phyloP scores from a whole-genome alignment of 2,113 vertebrate genomes.

The Gambusia affinis region DNA sequence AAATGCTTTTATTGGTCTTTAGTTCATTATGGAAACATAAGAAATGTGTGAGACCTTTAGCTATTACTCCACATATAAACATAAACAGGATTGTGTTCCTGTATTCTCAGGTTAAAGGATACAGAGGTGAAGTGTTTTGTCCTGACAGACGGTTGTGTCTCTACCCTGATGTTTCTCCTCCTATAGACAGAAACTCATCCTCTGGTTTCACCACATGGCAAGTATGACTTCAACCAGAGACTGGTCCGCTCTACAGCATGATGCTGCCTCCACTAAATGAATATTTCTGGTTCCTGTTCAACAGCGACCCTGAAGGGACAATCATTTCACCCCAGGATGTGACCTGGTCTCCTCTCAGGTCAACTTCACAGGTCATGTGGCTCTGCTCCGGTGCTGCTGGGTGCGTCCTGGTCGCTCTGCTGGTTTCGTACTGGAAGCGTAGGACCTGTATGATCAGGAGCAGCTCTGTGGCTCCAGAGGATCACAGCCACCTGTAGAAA shows the following conservation, averaged over 20 bases:
- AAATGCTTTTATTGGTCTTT: background rate
- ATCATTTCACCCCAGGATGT: background rate
- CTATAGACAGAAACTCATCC: slow-evolving; percentile 13
- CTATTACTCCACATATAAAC: background rate
- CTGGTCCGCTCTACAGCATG: rapidly evolving
- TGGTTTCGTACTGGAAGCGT: slow-evolving; percentile 41
- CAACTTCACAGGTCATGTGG: background rate
- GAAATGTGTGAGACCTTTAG: background rate
- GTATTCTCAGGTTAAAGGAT: slow-evolving; percentile 76
- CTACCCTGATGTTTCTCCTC: slow-evolving; percentile 40
- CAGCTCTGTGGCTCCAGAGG: slow-evolving; percentile 25
- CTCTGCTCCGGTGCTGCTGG: slow-evolving; percentile 39
- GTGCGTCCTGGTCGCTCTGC: slow-evolving; percentile 44
- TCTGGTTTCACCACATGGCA: slow-evolving; percentile 48
- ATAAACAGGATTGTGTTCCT: background rate
- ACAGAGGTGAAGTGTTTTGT: slow-evolving; percentile 78
- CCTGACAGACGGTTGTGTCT: slow-evolving; percentile 78
- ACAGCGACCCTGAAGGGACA: slow-evolving; percentile 29
- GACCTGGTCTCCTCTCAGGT: slow-evolving; percentile 6
- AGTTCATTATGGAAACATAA: background rate
- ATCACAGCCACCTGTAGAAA: slow-evolving; percentile 17
- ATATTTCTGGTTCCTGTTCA: background rate
- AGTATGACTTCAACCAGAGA: slow-evolving; percentile 3
- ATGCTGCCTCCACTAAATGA: background rate
- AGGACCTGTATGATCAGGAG: slow-evolving; percentile 45